These are phyloP conservation scores for Pyralis farinalis DNA, from an alignment of 2,888 invertebrate genomes.

Conservation along the genomic window DNA sequence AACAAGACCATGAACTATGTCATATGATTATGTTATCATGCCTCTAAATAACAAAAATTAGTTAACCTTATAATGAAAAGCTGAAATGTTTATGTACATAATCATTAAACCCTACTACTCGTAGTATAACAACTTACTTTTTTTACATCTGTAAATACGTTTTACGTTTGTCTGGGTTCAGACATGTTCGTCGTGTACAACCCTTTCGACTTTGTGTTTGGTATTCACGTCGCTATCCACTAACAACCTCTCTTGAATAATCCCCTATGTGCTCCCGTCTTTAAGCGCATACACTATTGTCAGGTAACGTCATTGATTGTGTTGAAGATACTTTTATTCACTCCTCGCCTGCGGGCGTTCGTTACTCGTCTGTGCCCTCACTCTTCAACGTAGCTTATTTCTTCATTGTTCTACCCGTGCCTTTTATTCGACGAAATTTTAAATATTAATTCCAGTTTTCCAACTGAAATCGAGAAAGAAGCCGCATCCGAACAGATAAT, in stretches of 20 bases:
- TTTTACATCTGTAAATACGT: too few species aligned
- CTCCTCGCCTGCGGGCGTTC: slow-evolving; percentile 52
- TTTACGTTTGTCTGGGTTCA: not conserved
- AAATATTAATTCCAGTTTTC: slow-evolving; percentile 55
- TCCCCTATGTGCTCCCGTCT: not conserved
- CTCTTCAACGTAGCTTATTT: slow-evolving; percentile 32
- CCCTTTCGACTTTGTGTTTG: slow-evolving; percentile 12
- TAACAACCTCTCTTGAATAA: not conserved
- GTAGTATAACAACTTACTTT: too few species aligned
- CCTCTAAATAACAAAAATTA: too few species aligned
- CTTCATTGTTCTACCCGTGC: slow-evolving; percentile 18
- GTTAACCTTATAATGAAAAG: too few species aligned
- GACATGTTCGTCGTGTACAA: too few species aligned
- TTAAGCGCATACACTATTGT: slow-evolving; percentile 20
- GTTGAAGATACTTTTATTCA: slow-evolving; percentile 47
- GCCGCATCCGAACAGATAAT: slow-evolving; percentile 49
- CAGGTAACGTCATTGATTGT: slow-evolving; percentile 3
- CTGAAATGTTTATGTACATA: too few species aligned
- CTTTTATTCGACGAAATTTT: slow-evolving; percentile 32
- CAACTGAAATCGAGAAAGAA: slow-evolving; percentile 41
- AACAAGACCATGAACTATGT: too few species aligned
- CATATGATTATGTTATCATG: too few species aligned
- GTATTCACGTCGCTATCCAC: not conserved
- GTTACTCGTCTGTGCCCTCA: slow-evolving; percentile 43
- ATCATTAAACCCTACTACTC: too few species aligned